phyloP scores from a whole-genome alignment of 1,140 invertebrate genomes.

The Drosophila aff. region DNA sequence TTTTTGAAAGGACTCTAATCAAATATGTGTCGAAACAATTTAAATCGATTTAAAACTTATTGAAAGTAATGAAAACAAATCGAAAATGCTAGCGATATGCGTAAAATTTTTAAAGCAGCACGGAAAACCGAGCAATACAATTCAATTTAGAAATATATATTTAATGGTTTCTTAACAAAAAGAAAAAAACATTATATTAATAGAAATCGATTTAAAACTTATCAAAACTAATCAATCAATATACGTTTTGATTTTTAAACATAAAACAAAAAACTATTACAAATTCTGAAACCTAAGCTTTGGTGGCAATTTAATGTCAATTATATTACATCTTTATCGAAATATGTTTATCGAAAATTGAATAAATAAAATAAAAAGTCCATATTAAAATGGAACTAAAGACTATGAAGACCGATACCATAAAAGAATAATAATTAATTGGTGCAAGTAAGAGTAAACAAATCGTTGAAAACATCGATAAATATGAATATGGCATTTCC shows the following conservation, averaged over 20 bases:
- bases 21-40: no score
- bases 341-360: neutral
- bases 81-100: no score
- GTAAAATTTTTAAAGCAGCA: no score
- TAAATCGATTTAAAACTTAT: neutral
- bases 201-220: neutral
- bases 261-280: neutral
- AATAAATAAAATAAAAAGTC: neutral
- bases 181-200: neutral
- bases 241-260: neutral
- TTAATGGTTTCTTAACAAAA: no score
- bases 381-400: neutral
- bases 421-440: neutral
- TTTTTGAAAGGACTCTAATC: no score
- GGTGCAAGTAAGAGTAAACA: no score
- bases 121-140: no score
- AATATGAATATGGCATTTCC: neutral
- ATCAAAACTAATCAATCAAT: neutral
- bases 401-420: no score
- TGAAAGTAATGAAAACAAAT: no score
- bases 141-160: no score
- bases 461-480: neutral
- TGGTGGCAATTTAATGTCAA: neutral
- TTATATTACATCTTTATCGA: neutral
- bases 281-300: neutral